Evolutionary conservation across 2,797 vertebrate genomes (phyloP).

Genomic region (Dicrostonyx torquatus): DNA sequence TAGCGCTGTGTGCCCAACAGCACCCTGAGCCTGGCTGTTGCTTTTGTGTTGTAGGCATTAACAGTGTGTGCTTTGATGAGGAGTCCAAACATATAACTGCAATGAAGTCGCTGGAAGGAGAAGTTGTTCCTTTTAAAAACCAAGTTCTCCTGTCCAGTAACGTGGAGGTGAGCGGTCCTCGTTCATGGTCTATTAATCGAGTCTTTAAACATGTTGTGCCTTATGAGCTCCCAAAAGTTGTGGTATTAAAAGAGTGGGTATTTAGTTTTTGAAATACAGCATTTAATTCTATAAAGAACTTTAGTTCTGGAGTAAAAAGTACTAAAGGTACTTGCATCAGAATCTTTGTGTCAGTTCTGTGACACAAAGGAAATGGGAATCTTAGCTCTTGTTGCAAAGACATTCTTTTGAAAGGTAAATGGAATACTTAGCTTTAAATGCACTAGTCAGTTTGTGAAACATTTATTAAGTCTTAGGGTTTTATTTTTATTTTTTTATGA

Average conservation of each 20-base stretch:
- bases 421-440: neutral
- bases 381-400: conserved; percentile 13
- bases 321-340: neutral
- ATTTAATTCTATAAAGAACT: conserved; percentile 18
- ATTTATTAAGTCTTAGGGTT: neutral
- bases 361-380: neutral
- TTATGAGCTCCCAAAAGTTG: conserved; percentile 22
- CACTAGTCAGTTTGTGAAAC: neutral
- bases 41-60: conserved; percentile 91
- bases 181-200: conserved; percentile 45
- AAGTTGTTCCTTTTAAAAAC: conserved; percentile 93
- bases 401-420: conserved; percentile 10
- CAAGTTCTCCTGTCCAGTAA: conserved; percentile 92
- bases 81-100: conserved; percentile 93
- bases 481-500: conserved; percentile 16
- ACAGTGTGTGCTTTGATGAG: conserved; percentile 95
- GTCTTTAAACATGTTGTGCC: conserved; percentile 32
- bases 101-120: conserved; percentile 97
- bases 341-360: neutral
- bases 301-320: neutral
- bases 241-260: neutral
- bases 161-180: conserved; percentile 92
- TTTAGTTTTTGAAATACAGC: conserved; percentile 23
- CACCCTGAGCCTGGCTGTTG: neutral
- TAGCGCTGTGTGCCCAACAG: neutral